Conservation (phyloP, 2,797 vertebrate genomes). For the Staurois parvus region DNA sequence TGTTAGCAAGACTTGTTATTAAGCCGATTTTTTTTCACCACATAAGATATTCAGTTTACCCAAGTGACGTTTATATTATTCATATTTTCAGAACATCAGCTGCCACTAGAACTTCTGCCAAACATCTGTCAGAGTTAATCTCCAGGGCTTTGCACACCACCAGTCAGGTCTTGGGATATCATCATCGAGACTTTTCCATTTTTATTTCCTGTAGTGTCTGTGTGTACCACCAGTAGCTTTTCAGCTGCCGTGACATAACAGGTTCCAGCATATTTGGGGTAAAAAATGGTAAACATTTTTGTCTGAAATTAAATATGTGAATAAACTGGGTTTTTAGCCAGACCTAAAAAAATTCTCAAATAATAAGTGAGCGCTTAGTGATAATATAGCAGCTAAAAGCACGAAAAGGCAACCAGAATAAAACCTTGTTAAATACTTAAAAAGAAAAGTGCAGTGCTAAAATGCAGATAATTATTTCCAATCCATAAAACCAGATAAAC, state of each 20-base stretch:
- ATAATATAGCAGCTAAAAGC: no score
- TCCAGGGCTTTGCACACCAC: constrained; percentile 11
- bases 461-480: no score
- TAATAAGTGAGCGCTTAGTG: no score
- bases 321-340: not conserved
- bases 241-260: not conserved
- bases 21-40: constrained; percentile 37
- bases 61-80: constrained; percentile 47
- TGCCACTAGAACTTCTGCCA: constrained; percentile 43
- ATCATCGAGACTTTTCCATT: not conserved
- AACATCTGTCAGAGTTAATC: constrained; percentile 47
- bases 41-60: constrained; percentile 41
- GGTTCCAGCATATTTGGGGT: no score
- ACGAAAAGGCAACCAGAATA: no score
- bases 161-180: constrained; percentile 11
- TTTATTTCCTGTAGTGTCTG: constrained; percentile 10
- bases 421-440: no score
- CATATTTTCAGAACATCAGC: constrained; percentile 52
- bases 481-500: no score
- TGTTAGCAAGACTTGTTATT: constrained; percentile 48
- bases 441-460: no score
- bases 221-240: constrained; percentile 10
- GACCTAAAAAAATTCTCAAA: no score
- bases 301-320: not conserved
- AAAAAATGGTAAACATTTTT: not conserved